Conservation (phyloP, 2,888 invertebrate species). For the Meiosimyza decipiens region DNA sequence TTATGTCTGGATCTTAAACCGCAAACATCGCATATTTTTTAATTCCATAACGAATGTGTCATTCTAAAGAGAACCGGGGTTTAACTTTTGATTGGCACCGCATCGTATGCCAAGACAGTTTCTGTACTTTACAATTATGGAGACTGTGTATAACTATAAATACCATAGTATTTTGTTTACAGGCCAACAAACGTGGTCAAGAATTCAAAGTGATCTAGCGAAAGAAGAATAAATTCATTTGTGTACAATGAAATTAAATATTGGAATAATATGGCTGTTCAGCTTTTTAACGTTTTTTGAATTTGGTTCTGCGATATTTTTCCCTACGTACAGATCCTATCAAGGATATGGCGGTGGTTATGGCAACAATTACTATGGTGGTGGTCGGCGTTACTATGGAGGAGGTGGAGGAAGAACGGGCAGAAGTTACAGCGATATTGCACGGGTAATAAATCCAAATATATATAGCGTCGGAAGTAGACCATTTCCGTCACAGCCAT, state of each 20-base stretch:
- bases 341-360: neutral
- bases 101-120: too few relatives aligned
- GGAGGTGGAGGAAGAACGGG: constrained; percentile 47
- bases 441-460: constrained; percentile 74
- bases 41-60: too few relatives aligned
- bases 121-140: neutral
- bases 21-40: too few relatives aligned
- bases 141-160: neutral
- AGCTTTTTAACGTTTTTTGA: neutral
- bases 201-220: constrained; percentile 1
- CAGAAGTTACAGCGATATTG: constrained; percentile 77
- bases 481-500: constrained; percentile 72
- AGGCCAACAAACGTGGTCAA: neutral
- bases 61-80: too few relatives aligned
- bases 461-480: constrained; percentile 68
- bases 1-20: too few relatives aligned
- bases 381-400: neutral
- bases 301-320: neutral
- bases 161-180: neutral
- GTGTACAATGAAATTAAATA: neutral
- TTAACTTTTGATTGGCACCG: too few relatives aligned
- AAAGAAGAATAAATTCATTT: neutral
- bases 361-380: neutral
- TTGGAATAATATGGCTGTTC: neutral
- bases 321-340: neutral